phyloP scores from a whole-genome alignment of 2,888 invertebrate species.

The Andrena chrysosceles region DNA sequence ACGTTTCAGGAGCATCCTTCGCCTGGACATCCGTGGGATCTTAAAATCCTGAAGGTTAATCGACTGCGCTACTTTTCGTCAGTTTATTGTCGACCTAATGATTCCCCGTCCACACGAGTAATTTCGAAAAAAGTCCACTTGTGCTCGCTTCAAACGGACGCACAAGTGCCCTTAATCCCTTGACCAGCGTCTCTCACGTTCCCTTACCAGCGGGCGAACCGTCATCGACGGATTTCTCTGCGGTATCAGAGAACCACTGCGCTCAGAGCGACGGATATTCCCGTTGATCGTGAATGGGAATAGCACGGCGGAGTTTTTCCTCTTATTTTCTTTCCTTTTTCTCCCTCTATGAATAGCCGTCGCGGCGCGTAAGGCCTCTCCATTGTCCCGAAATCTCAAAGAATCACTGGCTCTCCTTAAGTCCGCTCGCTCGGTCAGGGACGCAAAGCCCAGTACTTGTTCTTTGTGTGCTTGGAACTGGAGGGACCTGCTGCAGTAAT shows the following conservation, averaged over 20 bases:
- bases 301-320: constrained; percentile 73
- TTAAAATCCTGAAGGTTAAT: constrained; percentile 33
- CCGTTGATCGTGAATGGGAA: constrained; percentile 78
- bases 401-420: constrained; percentile 81
- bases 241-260: constrained; percentile 55
- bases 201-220: neutral
- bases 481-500: constrained; percentile 76
- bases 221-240: neutral
- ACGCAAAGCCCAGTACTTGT: constrained; percentile 65
- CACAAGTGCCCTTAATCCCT: constrained; percentile 27
- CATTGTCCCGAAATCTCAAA: constrained; percentile 79
- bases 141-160: constrained; percentile 2
- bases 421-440: constrained; percentile 71
- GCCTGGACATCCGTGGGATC: neutral
- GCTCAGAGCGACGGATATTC: constrained; percentile 71
- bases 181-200: constrained; percentile 43
- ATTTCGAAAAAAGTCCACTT: constrained; percentile 47
- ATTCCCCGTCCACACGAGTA: constrained; percentile 6
- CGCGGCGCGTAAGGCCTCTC: constrained; percentile 68
- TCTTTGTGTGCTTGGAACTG: constrained; percentile 63
- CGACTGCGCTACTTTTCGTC: constrained; percentile 27
- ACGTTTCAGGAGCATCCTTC: neutral
- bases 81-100: constrained; percentile 20
- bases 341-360: constrained; percentile 73
- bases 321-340: constrained; percentile 65